Conservation (phyloP, 2,797 vertebrate species). For the Phylloscopus collybita region DNA sequence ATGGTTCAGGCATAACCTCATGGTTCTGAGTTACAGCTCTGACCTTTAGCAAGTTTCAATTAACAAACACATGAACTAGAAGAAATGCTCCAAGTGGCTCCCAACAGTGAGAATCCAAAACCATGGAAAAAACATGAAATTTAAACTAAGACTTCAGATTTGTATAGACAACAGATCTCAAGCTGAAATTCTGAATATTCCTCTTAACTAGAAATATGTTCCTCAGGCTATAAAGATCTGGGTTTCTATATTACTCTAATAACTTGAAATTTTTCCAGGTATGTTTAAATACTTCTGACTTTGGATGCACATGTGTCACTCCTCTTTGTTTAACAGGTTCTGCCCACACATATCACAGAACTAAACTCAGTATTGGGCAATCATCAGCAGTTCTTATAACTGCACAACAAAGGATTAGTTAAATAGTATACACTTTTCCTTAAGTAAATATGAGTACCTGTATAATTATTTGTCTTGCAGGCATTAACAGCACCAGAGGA, state of each 20-base stretch:
- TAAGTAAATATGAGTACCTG: slow-evolving; percentile 40
- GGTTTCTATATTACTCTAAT: not conserved
- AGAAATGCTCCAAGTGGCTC: not conserved
- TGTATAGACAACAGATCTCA: not conserved
- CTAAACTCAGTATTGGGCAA: not conserved
- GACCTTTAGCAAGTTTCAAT: not conserved
- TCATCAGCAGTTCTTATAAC: not conserved
- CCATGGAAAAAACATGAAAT: not conserved
- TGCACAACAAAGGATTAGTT: slow-evolving; percentile 31
- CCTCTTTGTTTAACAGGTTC: not conserved
- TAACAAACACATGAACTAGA: not conserved
- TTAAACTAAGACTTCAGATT: not conserved
- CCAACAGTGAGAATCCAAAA: not conserved
- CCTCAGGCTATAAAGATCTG: not conserved
- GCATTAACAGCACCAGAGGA: slow-evolving; percentile 24
- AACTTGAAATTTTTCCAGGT: not conserved
- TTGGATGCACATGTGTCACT: not conserved
- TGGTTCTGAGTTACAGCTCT: not conserved
- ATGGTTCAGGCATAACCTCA: not conserved
- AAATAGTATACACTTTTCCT: slow-evolving; percentile 27
- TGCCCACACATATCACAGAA: not conserved
- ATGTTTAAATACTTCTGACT: not conserved
- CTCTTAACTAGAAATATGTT: not conserved
- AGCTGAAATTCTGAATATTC: not conserved
- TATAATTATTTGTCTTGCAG: slow-evolving; percentile 51